Conservation (phyloP, 2,888 invertebrate genomes). For the Podabrus alpinus region DNA sequence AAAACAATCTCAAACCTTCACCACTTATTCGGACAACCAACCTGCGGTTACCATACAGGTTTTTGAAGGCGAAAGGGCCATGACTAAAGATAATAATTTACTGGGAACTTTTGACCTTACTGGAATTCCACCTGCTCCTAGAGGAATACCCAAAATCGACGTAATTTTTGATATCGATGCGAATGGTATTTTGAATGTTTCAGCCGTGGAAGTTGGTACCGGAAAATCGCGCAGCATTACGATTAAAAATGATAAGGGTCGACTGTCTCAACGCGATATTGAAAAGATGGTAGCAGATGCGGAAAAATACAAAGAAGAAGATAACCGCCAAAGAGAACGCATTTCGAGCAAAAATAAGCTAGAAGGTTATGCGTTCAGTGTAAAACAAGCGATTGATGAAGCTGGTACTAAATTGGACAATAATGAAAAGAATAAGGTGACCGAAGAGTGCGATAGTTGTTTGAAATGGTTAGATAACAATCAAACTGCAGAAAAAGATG, state of each 20-base stretch:
- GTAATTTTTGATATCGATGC: slow-evolving; percentile 76
- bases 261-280: slow-evolving; percentile 80
- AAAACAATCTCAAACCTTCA: slow-evolving; percentile 74
- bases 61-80: slow-evolving; percentile 63
- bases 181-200: slow-evolving; percentile 69
- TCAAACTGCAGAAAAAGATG: slow-evolving; percentile 66
- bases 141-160: slow-evolving; percentile 60
- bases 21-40: slow-evolving; percentile 83
- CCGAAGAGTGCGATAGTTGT: slow-evolving; percentile 62
- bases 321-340: slow-evolving; percentile 69
- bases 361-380: slow-evolving; percentile 71
- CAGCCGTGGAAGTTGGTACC: slow-evolving; percentile 60
- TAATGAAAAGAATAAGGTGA: slow-evolving; percentile 54
- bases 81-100: slow-evolving; percentile 63
- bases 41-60: slow-evolving; percentile 75
- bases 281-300: slow-evolving; percentile 80
- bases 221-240: slow-evolving; percentile 75
- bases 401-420: slow-evolving; percentile 65
- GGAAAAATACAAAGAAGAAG: slow-evolving; percentile 73
- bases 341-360: slow-evolving; percentile 74
- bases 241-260: slow-evolving; percentile 83
- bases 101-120: slow-evolving; percentile 56
- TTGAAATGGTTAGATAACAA: slow-evolving; percentile 75
- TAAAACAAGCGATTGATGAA: slow-evolving; percentile 71
- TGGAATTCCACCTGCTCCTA: slow-evolving; percentile 61